Base-by-base conservation (phyloP, 2,797 vertebrate species). In the Eleutherodactylus coqui region DNA sequence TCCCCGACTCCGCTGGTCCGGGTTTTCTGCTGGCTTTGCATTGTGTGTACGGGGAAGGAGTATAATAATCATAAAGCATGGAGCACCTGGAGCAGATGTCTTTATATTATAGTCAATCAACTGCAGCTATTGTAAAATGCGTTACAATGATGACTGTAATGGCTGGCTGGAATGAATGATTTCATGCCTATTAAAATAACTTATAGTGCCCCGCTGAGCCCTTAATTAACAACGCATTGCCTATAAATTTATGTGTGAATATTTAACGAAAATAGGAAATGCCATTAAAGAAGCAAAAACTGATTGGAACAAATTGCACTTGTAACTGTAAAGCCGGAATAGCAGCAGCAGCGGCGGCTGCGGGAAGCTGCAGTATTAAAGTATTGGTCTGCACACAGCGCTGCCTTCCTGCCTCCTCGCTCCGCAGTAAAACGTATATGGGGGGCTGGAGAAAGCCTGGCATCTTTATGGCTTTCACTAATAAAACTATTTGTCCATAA, bases 221-320 rank as follows among this genome's bases (percentile, higher is more conserved):
- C 76, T 87, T 87, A 84, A 87, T 87, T 87, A 87, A 84, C 80
- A 87, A 75, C 55, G 70, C 47, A 79, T 87, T 87, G 83, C 69
- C 86, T 64, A 62, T 81, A 87, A 75, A 87, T 84, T 49, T 75
- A 51, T 43, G 43, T 67, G 69, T 75, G 82, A 84, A 87, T 79
- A 78, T 82, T 87, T 84, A 87, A 87, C 83, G 75, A 79, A 87
- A 87, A 84, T 79, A 72, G 86, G 86, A 87, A 87, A 79, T 60
- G 58, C 76, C 77, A 45, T 87, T 70, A 83, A 84, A 81, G 62
- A 49, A 77, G 67, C 75, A 72, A 79, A 75, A 80, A 72, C 21
- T 38, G 53, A 84, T 84, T 84, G 79, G 82, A 60, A 84, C 86
- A 87, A 87, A 87, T 87, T 87, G 76, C 82, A 58, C 58, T 32